Conservation (phyloP, 1,140 invertebrate genomes). For the Dinoponera quadriceps region DNA sequence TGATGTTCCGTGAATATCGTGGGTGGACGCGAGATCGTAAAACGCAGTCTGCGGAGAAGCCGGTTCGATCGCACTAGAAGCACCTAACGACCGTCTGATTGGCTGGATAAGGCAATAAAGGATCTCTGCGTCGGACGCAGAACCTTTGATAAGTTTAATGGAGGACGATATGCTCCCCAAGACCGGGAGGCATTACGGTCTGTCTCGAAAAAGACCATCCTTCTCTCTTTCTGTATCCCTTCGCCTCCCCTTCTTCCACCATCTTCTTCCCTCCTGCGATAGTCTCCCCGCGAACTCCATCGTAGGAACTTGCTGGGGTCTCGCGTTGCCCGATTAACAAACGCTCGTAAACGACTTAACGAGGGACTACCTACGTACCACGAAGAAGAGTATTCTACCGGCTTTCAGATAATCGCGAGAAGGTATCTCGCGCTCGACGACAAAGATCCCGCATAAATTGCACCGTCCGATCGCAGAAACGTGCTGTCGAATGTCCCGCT, state of each 20-base stretch:
- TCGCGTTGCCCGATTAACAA: neutral
- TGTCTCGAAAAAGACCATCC: neutral
- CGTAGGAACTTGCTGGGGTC: neutral
- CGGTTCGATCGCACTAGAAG: constrained; percentile 38
- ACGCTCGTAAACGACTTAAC: constrained; percentile 45
- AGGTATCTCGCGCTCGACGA: neutral
- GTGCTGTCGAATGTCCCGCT: neutral
- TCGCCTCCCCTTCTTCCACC: neutral
- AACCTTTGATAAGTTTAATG: constrained; percentile 61
- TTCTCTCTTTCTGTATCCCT: no score
- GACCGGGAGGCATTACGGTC: neutral
- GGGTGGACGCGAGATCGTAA: constrained; percentile 50
- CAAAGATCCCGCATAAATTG: neutral
- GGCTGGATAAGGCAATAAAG: constrained; percentile 51
- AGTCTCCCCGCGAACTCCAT: neutral
- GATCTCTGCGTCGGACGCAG: constrained; percentile 18
- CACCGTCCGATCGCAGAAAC: neutral
- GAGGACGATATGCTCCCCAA: constrained; percentile 32
- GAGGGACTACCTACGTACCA: constrained; percentile 11
- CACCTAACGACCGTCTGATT: constrained; percentile 46
- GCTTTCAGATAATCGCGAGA: neutral
- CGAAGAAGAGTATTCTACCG: constrained; percentile 12
- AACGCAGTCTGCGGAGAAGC: constrained; percentile 14
- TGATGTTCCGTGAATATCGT: neutral
- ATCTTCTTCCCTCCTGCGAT: neutral